Base-by-base conservation (phyloP, 2,113 vertebrate species). In the Fukomys damarensis region DNA sequence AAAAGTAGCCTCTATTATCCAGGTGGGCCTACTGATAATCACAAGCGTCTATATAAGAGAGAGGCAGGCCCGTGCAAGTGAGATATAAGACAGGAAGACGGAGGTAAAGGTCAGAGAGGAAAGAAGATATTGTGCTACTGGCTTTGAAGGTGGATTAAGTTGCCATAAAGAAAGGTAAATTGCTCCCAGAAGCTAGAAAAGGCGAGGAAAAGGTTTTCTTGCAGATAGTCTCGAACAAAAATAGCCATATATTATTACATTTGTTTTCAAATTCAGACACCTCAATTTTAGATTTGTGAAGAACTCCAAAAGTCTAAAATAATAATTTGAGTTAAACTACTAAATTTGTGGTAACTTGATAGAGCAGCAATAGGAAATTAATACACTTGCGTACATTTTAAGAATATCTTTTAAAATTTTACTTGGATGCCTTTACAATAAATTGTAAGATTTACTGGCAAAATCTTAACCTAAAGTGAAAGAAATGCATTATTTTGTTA, bases 381-480 rank as follows among this genome's bases (percentile, higher is more conserved):
- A 89, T 72, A 46, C 7, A n/a, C 79, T 59, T 94, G 30, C 32
- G 38, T 84, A 66, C 22, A 49, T 86, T 77, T 95, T 87, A 30
- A 91, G 52, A 94, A 66, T 83, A 68, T 76, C 26, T 95, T 79
- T 89, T 77, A n/a, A 91, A 92, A 54, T 61, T 85, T 87, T 92
- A 56, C 24, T 61, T 85, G 24, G 2, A 35, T 94, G 9, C 12
- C 90, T 93, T 94, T 90, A 79, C 1, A 95, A 30, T 41, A 82
- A 91, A 35, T 79, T 19, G 22, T 35, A 86, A 38, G 82, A 12
- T 82, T 94, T 87, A 54, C 54, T 11, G 89, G 8, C 7, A 89
- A 35, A 59, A 72, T 61, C 17, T 54, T 65, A 68, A 84, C 13
- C 46, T 81, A 30, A 82, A 58, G 16, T 81, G 63, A 92, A 80